Percentiles rank a stretch among this genome's conserved stretches.
phyloP scores from a whole-genome alignment of 1,140 invertebrate species.

The Sipha flava region DNA sequence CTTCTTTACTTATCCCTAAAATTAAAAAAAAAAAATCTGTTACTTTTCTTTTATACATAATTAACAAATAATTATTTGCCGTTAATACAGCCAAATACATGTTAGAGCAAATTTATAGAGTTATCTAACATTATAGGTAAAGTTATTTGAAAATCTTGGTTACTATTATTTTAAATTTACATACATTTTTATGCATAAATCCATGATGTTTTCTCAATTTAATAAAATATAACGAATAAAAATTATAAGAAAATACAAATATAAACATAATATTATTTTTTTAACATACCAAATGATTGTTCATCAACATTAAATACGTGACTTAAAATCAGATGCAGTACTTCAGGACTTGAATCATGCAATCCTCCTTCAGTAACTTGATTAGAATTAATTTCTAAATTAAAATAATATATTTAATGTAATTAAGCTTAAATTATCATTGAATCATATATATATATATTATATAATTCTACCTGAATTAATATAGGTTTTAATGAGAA shows the following conservation, averaged over 20 bases:
- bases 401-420: not conserved
- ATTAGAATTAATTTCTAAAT: not conserved
- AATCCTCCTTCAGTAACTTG: conserved; percentile 63
- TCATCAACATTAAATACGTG: conserved; percentile 39
- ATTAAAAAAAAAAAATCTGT: not conserved
- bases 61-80: too few species aligned
- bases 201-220: too few species aligned
- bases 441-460: too few species aligned
- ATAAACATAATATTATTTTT: not conserved
- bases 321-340: conserved; percentile 69
- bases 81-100: too few species aligned
- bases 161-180: too few species aligned
- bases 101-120: too few species aligned
- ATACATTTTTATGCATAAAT: too few species aligned
- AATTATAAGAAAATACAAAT: too few species aligned
- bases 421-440: not conserved
- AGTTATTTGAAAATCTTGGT: too few species aligned
- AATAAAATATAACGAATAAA: too few species aligned
- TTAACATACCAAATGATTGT: conserved; percentile 46
- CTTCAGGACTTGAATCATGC: conserved; percentile 77
- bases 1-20: conserved; percentile 56
- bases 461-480: conserved; percentile 53
- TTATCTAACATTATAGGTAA: too few species aligned
- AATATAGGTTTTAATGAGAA: conserved; percentile 73
- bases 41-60: too few species aligned